Base-by-base conservation (phyloP, 2,888 invertebrate species). In the Polylopha cassiicola region DNA sequence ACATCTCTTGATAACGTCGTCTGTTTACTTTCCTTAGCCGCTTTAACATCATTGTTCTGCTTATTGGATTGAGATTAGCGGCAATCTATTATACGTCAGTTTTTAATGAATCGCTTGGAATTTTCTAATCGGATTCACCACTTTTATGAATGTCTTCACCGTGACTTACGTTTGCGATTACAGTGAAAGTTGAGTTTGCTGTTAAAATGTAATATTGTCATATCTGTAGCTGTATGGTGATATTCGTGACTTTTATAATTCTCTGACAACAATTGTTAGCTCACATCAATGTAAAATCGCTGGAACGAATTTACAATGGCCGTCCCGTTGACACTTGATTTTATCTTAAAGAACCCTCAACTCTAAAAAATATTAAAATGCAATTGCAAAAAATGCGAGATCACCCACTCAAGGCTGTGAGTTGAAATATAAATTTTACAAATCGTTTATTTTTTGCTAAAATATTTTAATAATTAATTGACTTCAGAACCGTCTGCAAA, bases 221-320 rank as follows among this genome's bases (percentile, higher is more conserved):
- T n/a, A n/a, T n/a, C n/a, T n/a, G n/a, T n/a, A n/a, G n/a, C 29
- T 41, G 15, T 16, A 24, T 16, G 30, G 36, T 26, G 11, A 30
- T 36, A 36, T 16, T 41, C 36, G 30, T 30, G 34, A 41, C 24
- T 24, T 36, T 29, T 39, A 24, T 16, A 14, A 36, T 8, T 36
- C 14, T 21, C 30, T 26, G 34, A 30, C 36, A 34, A 44, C 39
- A 41, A 44, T 38, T 21, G 24, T 28, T 20, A 28, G 28, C 20
- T 37, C 49, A 49, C 51, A 48, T 48, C 29, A 22, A 44, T 37
- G 31, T 44, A 53, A 59, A 57, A 64, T 59, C 53, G 51, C 48
- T 63, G 58, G 55, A 64, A 67, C 68, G 50, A 73, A 72, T 74
- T 39, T 49, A 61, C 65, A 67, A 71, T 64, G 52, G 63, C 39